Evolutionary conservation across 2,113 vertebrate genomes (phyloP).

Genomic region (Petaurus breviceps): DNA sequence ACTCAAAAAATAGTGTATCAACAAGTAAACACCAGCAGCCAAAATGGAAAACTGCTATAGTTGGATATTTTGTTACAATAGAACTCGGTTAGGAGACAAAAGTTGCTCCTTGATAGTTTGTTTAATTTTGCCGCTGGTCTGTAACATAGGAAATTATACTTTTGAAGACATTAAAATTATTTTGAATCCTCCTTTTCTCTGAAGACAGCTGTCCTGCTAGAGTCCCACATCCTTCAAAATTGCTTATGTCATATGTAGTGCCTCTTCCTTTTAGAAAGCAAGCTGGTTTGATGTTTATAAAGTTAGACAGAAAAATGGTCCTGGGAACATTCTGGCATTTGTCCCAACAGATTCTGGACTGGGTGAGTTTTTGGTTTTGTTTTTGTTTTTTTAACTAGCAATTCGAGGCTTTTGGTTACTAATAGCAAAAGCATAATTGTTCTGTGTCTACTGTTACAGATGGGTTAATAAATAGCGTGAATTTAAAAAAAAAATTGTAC

Average conservation of each 20-base stretch:
- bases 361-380: too few relatives aligned
- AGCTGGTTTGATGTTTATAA: background rate
- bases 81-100: constrained; percentile 11
- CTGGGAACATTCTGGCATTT: background rate
- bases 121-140: constrained; percentile 40
- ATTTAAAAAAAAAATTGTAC: background rate
- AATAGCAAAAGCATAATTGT: rapidly evolving
- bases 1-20: background rate
- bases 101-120: constrained; percentile 35
- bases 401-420: background rate
- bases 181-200: background rate
- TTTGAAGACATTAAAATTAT: background rate
- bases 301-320: background rate
- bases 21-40: constrained; percentile 46
- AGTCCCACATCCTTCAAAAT: background rate
- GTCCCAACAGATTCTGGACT: background rate
- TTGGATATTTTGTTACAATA: constrained; percentile 59
- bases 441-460: background rate
- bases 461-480: constrained; percentile 10
- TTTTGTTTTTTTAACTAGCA: constrained; percentile 49
- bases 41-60: background rate
- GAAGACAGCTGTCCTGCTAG: background rate
- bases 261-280: background rate
- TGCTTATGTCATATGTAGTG: background rate
- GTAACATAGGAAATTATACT: background rate